Base-by-base conservation (phyloP, 2,113 vertebrate species). In the Microcebus ravelobensis region DNA sequence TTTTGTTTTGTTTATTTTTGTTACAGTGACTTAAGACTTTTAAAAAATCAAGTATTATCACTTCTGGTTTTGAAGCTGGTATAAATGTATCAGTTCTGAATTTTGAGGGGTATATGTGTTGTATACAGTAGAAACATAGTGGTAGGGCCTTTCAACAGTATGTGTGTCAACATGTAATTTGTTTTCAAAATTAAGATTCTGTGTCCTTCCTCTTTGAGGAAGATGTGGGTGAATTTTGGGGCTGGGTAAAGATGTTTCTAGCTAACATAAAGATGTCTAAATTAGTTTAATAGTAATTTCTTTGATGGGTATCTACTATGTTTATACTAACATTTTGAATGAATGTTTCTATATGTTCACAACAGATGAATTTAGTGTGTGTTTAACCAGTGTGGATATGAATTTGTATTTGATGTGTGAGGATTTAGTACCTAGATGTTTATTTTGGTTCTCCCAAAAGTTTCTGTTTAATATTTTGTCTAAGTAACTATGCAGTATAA, bases 401-500 rank as follows among this genome's bases (percentile, higher is more conserved):
- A 94, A 81, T 94, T 90, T 89, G 34, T 52, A 71, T 42, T 85
- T 87, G 25, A 70, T 93, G 25, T 18, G 6, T 83, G 15, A 52
- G 20, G 29, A 14, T 91, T 87, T 71, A 71, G 59, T 93, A 39
- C 61, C 89, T 93, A 18, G 55, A 93, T 82, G 25, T 76, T 90
- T 80, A 79, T 59, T 96, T 87, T 93, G 9, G 39, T 65, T 95
- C 95, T 91, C 70, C 42, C 23, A 74, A 25, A 81, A 90, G 45
- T 65, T 95, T 87, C 55, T 90, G 9, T 87, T 77, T 80, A 83
- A 77, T 82, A 21, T 90, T 87, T 87, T 50, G 76, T 84, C 55
- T 94, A 55, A 87, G 74, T 79, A 86, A 83, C 34, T 73, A 14
- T 71, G 45, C 23, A 91, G 12, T 76, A 12, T 61, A 87, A 36